These are phyloP conservation scores for Meriones psammophilus DNA, from an alignment of 2,797 vertebrate genomes.

Conservation along the genomic window DNA sequence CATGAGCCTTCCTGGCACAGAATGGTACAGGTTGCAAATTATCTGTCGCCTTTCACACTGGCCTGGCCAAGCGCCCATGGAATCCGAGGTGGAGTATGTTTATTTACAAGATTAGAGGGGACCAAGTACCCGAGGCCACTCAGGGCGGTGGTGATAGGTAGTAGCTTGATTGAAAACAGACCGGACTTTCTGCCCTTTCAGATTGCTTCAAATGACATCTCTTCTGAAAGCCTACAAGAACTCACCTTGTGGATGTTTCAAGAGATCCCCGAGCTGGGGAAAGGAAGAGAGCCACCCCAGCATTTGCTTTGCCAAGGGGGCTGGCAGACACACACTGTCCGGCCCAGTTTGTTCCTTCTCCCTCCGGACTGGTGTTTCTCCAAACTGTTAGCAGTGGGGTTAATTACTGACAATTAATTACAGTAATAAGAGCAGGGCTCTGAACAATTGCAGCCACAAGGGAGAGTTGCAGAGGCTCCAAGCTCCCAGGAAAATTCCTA, in stretches of 20 bases:
- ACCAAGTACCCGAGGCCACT: not conserved
- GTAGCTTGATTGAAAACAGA: not conserved
- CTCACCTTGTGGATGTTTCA: not conserved
- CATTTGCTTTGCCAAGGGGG: not conserved
- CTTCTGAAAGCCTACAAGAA: not conserved
- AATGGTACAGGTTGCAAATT: not conserved
- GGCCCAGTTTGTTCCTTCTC: not conserved
- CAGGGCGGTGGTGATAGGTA: not conserved
- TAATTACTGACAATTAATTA: conserved; percentile 69
- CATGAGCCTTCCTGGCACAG: not conserved
- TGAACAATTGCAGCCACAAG: not conserved
- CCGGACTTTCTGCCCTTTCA: not conserved
- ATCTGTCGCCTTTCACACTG: not conserved
- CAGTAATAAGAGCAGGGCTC: conserved; percentile 21
- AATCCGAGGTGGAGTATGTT: not conserved
- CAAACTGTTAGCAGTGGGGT: conserved; percentile 33
- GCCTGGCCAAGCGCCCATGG: too few relatives aligned
- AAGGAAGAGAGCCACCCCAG: not conserved
- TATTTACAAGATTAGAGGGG: not conserved
- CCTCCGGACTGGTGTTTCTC: conserved; percentile 4
- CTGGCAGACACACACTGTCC: not conserved
- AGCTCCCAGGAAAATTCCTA: not conserved
- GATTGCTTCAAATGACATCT: not conserved
- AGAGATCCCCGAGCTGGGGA: not conserved
- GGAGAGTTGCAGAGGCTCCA: not conserved